Conservation (phyloP, 2,797 vertebrate species). For the Neoniphon sammara region DNA sequence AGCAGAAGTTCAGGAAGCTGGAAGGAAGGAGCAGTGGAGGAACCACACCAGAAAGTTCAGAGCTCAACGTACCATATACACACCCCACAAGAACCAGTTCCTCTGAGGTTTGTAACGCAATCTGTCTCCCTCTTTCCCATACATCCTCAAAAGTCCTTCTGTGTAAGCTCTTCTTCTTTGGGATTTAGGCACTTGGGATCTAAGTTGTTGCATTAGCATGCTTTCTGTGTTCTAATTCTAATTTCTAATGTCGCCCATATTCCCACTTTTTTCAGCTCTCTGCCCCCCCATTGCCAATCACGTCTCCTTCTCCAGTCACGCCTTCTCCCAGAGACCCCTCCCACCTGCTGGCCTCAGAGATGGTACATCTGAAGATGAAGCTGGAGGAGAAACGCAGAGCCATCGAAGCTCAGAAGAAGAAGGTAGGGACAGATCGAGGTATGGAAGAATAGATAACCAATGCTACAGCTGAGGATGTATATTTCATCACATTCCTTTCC, state of each 20-base stretch:
- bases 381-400: constrained; percentile 97
- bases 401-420: constrained; percentile 98
- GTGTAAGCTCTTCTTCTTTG: too few species aligned
- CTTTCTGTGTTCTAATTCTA: not conserved
- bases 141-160: too few species aligned
- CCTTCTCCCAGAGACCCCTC: constrained; percentile 88
- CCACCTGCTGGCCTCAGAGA: constrained; percentile 93
- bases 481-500: not conserved
- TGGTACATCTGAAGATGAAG: constrained; percentile 97
- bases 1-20: constrained; percentile 95
- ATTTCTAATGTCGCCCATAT: not conserved
- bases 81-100: constrained; percentile 81
- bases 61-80: constrained; percentile 88
- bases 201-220: not conserved
- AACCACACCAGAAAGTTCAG: constrained; percentile 95
- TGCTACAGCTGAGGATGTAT: not conserved
- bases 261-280: constrained; percentile 60
- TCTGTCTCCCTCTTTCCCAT: not conserved
- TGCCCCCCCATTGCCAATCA: constrained; percentile 75
- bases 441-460: not conserved
- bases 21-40: constrained; percentile 93
- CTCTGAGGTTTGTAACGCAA: constrained; percentile 79
- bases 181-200: too few species aligned
- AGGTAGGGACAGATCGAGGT: constrained; percentile 64
- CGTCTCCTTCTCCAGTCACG: constrained; percentile 75